These are phyloP conservation scores for Cetonia aurata DNA, from an alignment of 2,888 invertebrate species.

Conservation along the genomic window DNA sequence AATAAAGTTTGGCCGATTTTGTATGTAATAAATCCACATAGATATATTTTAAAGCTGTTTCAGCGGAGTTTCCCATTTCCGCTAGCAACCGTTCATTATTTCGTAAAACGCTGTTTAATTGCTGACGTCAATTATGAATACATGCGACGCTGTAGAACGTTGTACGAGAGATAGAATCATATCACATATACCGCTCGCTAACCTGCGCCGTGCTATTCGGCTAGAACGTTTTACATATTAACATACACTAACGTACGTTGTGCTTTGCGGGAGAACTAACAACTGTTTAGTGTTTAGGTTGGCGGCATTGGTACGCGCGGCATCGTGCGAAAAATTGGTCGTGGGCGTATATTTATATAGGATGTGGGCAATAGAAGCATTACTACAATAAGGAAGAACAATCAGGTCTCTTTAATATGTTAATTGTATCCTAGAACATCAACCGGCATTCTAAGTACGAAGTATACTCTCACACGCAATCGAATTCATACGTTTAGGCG, in stretches of 20 bases:
- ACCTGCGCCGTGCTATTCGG: too few species aligned
- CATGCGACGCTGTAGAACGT: background rate
- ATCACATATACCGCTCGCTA: too few species aligned
- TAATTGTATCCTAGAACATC: conserved; percentile 49
- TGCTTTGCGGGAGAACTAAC: too few species aligned
- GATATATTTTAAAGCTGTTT: too few species aligned
- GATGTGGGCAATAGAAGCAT: conserved; percentile 54
- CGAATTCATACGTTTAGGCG: conserved; percentile 3
- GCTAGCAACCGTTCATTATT: too few species aligned
- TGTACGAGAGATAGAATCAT: background rate
- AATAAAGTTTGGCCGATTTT: too few species aligned
- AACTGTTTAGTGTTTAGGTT: too few species aligned
- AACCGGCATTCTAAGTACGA: conserved; percentile 34
- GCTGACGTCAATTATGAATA: background rate
- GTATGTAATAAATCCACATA: too few species aligned
- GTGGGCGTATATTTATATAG: conserved; percentile 49
- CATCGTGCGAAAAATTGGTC: conserved; percentile 44
- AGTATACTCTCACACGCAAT: conserved; percentile 18
- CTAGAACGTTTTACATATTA: too few species aligned
- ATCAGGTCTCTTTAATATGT: conserved; percentile 54
- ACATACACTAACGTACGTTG: too few species aligned
- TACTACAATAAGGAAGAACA: conserved; percentile 55
- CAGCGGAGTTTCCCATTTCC: too few species aligned
- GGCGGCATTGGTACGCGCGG: conserved; percentile 18
- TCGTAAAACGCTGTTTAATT: background rate